Evolutionary conservation across 2,797 vertebrate genomes (phyloP).

Genomic region (Myotis findleyi): DNA sequence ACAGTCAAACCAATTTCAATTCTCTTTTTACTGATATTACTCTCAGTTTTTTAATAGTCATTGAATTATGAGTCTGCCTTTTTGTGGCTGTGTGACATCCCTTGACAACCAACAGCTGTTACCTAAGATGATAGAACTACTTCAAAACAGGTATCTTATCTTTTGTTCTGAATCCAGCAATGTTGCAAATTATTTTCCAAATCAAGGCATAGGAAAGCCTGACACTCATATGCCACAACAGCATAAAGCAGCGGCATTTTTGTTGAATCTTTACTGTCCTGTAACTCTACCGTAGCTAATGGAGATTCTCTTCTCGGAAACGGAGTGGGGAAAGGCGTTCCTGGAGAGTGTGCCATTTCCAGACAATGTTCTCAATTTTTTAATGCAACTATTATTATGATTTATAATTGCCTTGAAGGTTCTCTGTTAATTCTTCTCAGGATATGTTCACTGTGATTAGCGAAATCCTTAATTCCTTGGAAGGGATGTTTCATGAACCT

Average conservation of each 20-base stretch:
- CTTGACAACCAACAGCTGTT: neutral
- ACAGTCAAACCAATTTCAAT: neutral
- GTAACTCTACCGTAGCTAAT: slow-evolving; percentile 71
- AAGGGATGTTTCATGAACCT: slow-evolving; percentile 40
- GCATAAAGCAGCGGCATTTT: neutral
- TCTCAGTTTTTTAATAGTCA: neutral
- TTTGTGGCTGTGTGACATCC: neutral
- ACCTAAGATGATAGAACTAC: slow-evolving; percentile 49
- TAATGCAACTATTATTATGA: slow-evolving; percentile 83
- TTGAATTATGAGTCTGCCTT: slow-evolving; percentile 51
- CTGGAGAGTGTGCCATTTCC: slow-evolving; percentile 79
- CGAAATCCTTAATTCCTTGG: slow-evolving; percentile 64
- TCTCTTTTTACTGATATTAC: neutral
- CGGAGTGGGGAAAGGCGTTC: slow-evolving; percentile 69
- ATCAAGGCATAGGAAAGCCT: neutral
- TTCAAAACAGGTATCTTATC: neutral
- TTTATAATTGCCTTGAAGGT: slow-evolving; percentile 82
- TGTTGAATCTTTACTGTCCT: slow-evolving; percentile 65
- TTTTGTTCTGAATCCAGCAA: neutral
- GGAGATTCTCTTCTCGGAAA: slow-evolving; percentile 81
- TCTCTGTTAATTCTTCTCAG: slow-evolving; percentile 77
- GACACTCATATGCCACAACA: slow-evolving; percentile 7
- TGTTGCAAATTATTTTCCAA: slow-evolving; percentile 42
- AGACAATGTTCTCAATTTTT: slow-evolving; percentile 84
- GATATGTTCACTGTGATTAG: slow-evolving; percentile 71